These are phyloP conservation scores for Nebria salina DNA, from an alignment of 2,888 invertebrate genomes.

Conservation along the genomic window DNA sequence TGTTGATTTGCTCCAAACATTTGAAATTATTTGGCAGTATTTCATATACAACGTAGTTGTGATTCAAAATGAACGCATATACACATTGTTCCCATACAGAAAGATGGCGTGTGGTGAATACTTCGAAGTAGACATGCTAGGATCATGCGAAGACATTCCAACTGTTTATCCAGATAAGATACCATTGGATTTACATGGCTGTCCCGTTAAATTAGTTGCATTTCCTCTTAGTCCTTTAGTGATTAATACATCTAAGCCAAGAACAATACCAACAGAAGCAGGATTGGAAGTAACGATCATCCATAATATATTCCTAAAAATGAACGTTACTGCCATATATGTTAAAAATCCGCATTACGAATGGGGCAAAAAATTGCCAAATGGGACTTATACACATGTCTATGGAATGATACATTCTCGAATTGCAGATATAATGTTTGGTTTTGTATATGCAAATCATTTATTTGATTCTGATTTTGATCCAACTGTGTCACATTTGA, in stretches of 20 bases:
- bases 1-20: conserved; percentile 6
- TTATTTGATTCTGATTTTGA: conserved; percentile 68
- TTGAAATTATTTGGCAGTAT: conserved; percentile 7
- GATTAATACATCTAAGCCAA: conserved; percentile 1
- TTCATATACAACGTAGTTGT: conserved; percentile 7
- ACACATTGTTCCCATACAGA: not conserved
- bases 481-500: conserved; percentile 65
- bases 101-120: conserved; percentile 3
- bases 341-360: not conserved
- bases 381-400: conserved; percentile 65
- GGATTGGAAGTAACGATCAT: conserved; percentile 28
- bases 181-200: conserved; percentile 11
- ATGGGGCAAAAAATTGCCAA: conserved; percentile 62
- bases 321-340: conserved; percentile 21
- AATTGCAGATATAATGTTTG: conserved; percentile 64
- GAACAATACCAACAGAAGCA: not conserved
- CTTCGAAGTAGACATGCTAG: conserved; percentile 3
- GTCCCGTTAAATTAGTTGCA: conserved; percentile 8
- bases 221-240: conserved; percentile 8
- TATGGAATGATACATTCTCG: conserved; percentile 60
- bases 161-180: conserved; percentile 17
- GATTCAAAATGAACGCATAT: conserved; percentile 8
- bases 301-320: not conserved
- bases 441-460: conserved; percentile 69
- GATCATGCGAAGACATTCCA: not conserved